Conservation (phyloP, 2,888 invertebrate species). For the Linnaemya tessellans region DNA sequence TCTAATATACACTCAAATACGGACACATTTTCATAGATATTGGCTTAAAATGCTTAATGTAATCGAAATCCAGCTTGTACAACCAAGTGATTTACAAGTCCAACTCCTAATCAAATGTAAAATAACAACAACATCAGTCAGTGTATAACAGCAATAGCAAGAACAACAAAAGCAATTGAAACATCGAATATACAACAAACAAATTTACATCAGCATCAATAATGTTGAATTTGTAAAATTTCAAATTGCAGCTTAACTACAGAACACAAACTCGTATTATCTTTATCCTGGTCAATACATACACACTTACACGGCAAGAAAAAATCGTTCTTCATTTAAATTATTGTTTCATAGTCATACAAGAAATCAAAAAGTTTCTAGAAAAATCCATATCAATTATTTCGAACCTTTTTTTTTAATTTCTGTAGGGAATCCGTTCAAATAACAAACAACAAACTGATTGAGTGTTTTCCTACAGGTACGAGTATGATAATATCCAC, state of each 20-base stretch:
- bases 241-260: slow-evolving; percentile 61
- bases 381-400: no score
- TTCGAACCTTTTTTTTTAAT: no score
- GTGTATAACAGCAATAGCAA: not conserved
- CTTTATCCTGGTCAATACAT: not conserved
- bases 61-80: slow-evolving; percentile 72
- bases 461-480: no score
- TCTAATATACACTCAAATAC: not conserved
- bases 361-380: no score
- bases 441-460: no score
- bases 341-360: no score
- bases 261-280: not conserved
- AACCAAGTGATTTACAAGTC: slow-evolving; percentile 70
- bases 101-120: slow-evolving; percentile 65
- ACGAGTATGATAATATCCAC: no score
- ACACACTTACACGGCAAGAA: not conserved
- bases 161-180: slow-evolving; percentile 14
- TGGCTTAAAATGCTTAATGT: slow-evolving; percentile 73
- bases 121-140: slow-evolving; percentile 30
- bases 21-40: slow-evolving; percentile 66
- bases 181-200: slow-evolving; percentile 52
- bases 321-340: no score
- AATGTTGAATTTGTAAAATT: slow-evolving; percentile 65
- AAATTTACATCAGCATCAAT: slow-evolving; percentile 61
- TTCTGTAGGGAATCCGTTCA: no score